Evolutionary conservation across 2,113 vertebrate genomes (phyloP).

Genomic region (Oophaga pumilio): DNA sequence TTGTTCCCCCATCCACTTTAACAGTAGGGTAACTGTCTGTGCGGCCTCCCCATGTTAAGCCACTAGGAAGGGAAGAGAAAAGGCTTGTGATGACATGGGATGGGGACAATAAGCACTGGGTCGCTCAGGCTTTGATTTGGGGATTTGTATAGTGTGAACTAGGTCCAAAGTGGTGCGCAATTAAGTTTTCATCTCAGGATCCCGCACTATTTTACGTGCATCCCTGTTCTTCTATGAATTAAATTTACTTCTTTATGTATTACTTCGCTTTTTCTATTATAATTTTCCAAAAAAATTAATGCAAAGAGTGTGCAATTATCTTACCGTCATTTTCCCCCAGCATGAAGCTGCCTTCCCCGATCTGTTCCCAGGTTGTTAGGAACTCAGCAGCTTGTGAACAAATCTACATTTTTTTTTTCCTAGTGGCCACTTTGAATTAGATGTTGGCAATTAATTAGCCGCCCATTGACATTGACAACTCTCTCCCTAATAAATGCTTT

Average conservation of each 20-base stretch:
- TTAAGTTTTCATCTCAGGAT: not conserved
- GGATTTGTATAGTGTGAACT: no score
- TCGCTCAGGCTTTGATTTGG: not conserved
- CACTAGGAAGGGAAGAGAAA: not conserved
- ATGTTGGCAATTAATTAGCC: slow-evolving; percentile 48
- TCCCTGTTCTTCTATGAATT: not conserved
- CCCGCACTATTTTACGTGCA: not conserved
- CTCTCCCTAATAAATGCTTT: slow-evolving; percentile 44
- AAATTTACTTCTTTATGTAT: not conserved
- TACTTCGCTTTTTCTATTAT: not conserved
- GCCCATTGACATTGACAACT: slow-evolving; percentile 18
- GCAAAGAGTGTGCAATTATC: not conserved
- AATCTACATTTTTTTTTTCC: slow-evolving; percentile 32
- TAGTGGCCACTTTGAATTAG: slow-evolving; percentile 41
- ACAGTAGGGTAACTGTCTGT: no score
- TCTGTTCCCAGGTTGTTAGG: slow-evolving; percentile 33
- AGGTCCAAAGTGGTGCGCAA: not conserved
- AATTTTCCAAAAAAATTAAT: not conserved
- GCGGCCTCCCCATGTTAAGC: no score
- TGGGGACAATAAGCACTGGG: not conserved
- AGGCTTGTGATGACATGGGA: not conserved
- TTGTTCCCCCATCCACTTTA: no score
- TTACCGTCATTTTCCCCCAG: not conserved
- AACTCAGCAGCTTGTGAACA: slow-evolving; percentile 22
- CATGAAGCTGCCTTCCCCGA: not conserved